Conservation (phyloP, 2,797 vertebrate genomes). For the Macroramphosus scolopax region DNA sequence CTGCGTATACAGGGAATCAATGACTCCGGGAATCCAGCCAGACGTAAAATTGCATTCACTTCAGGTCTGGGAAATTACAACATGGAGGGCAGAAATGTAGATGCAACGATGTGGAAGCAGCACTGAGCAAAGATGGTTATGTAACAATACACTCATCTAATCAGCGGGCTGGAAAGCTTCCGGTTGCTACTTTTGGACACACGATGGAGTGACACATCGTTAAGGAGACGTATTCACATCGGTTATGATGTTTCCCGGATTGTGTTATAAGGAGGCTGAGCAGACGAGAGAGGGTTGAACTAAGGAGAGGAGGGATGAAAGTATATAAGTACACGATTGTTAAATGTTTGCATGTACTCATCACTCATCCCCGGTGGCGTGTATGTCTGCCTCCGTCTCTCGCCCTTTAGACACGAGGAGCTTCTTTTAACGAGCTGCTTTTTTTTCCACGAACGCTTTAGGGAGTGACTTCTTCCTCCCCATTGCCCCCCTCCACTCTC, state of each 20-base stretch:
- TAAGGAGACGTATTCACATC: no score
- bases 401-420: slow-evolving; percentile 45
- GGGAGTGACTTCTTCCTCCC: slow-evolving; percentile 26
- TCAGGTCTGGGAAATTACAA: slow-evolving; percentile 8
- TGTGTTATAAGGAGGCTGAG: slow-evolving; percentile 7
- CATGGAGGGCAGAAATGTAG: slow-evolving; percentile 4
- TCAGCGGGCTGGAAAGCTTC: slow-evolving; percentile 12
- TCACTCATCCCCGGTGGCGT: slow-evolving; percentile 41
- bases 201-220: slow-evolving; percentile 24
- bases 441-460: slow-evolving; percentile 50
- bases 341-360: slow-evolving; percentile 38
- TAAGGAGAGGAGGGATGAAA: slow-evolving; percentile 18
- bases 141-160: slow-evolving; percentile 18
- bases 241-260: slow-evolving; percentile 17
- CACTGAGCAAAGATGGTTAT: not conserved
- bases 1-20: slow-evolving; percentile 2
- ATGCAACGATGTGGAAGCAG: slow-evolving; percentile 1
- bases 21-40: slow-evolving; percentile 5
- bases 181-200: slow-evolving; percentile 16
- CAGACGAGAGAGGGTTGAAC: not conserved
- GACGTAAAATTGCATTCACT: not conserved
- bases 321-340: slow-evolving; percentile 22
- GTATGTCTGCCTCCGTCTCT: slow-evolving; percentile 24
- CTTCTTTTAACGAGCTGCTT: slow-evolving; percentile 47
- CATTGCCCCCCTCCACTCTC: not conserved